Evolutionary conservation across 1,140 invertebrate genomes (phyloP).

Genomic region (Drosophila willistoni): DNA sequence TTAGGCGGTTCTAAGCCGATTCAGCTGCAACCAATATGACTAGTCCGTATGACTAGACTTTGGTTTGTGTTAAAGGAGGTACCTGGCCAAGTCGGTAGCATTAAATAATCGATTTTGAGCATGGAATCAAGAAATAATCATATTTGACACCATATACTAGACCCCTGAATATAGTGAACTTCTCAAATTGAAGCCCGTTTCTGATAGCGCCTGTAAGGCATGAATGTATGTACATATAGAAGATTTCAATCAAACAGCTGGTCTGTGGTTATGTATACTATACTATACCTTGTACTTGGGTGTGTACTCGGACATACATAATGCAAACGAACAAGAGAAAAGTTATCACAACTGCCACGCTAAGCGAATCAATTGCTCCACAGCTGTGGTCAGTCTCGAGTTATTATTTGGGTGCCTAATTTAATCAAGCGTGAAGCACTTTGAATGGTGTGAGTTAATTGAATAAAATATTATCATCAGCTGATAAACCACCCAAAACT

Average conservation of each 20-base stretch:
- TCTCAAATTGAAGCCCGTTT: constrained; percentile 21
- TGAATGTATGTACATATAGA: not conserved
- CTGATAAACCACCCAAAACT: not conserved
- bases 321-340: not conserved
- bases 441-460: constrained; percentile 40
- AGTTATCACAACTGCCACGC: constrained; percentile 29
- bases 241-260: constrained; percentile 48
- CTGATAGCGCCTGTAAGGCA: not conserved
- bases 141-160: not conserved
- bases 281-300: not conserved
- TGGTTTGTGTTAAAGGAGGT: no score
- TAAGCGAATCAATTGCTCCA: constrained; percentile 50
- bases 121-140: no score
- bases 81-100: no score
- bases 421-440: constrained; percentile 47
- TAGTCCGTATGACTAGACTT: no score
- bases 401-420: constrained; percentile 29
- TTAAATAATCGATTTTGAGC: no score
- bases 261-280: not conserved
- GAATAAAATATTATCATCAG: constrained; percentile 32
- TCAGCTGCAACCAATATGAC: no score
- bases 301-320: not conserved
- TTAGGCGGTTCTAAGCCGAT: no score
- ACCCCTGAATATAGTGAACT: not conserved
- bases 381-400: constrained; percentile 3